Percentiles rank a stretch among this genome's conserved stretches.
Conservation (phyloP, 2,797 vertebrate species). For the Sarcophilus harrisii region DNA sequence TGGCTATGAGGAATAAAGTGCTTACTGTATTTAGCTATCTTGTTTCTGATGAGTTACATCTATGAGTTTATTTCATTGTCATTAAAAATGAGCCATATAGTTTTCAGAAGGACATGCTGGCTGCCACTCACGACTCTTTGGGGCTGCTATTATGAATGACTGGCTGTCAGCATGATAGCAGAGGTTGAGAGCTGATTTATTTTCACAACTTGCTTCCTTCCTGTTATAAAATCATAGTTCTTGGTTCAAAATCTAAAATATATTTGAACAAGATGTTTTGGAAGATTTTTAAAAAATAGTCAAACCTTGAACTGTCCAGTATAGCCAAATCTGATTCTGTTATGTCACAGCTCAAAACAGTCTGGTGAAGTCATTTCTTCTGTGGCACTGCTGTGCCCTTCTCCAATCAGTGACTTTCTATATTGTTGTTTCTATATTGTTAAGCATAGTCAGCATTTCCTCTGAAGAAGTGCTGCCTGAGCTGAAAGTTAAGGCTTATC, state of each 20-base stretch:
- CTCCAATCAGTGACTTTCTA: constrained; percentile 38
- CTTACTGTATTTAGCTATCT: constrained; percentile 6
- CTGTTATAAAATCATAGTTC: constrained; percentile 37
- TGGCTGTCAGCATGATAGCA: constrained; percentile 20
- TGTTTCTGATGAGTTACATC: constrained; percentile 21
- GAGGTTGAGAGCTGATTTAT: constrained; percentile 37
- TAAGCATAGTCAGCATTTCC: neutral
- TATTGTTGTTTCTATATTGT: constrained; percentile 15
- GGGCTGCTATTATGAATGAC: constrained; percentile 14
- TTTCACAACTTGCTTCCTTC: constrained; percentile 46
- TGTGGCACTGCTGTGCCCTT: neutral
- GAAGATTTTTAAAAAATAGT: neutral
- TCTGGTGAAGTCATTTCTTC: neutral
- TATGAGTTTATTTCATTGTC: constrained; percentile 40
- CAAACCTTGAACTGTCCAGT: neutral
- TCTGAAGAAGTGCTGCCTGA: constrained; percentile 10
- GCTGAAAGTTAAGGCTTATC: neutral
- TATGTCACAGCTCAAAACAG: neutral
- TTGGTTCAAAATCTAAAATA: constrained; percentile 37
- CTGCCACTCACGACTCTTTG: constrained; percentile 15
- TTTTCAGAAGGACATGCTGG: constrained; percentile 27
- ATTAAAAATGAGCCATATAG: constrained; percentile 48
- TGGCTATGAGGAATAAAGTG: constrained; percentile 22
- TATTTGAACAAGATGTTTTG: constrained; percentile 25
- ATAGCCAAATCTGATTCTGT: neutral